Evolutionary conservation across 1,140 invertebrate genomes (phyloP).

Genomic region (Venustaconcha ellipsiformis): DNA sequence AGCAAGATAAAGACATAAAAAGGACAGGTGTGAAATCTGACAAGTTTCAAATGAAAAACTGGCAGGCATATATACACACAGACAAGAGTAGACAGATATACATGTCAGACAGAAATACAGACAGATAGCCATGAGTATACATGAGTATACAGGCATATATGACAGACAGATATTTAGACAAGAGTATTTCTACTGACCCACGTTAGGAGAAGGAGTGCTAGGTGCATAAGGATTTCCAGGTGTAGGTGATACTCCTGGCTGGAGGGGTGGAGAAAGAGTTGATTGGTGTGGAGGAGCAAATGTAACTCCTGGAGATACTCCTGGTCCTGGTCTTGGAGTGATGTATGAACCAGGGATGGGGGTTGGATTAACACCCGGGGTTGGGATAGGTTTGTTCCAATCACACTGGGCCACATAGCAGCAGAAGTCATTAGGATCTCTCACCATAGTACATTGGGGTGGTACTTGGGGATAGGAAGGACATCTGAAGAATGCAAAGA

Average conservation of each 20-base stretch:
- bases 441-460: slow-evolving; percentile 41
- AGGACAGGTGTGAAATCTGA: no score
- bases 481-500: slow-evolving; percentile 36
- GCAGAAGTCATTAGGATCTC: slow-evolving; percentile 52
- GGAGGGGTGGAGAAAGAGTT: slow-evolving; percentile 6
- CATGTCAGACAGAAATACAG: neutral
- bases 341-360: slow-evolving; percentile 11
- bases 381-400: slow-evolving; percentile 43
- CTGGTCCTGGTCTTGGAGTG: slow-evolving; percentile 17
- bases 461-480: slow-evolving; percentile 39
- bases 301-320: slow-evolving; percentile 1
- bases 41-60: no score
- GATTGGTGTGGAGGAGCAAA: slow-evolving; percentile 19
- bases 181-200: no score
- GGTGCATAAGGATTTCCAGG: neutral
- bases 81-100: neutral
- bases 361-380: slow-evolving; percentile 4
- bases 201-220: neutral
- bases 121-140: neutral
- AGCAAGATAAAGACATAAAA: no score
- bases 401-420: slow-evolving; percentile 49
- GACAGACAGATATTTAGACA: neutral
- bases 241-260: neutral
- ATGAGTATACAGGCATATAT: neutral
- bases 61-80: neutral